phyloP scores from a whole-genome alignment of 2,797 vertebrate genomes.

The Hyperoplus lanceolatus region DNA sequence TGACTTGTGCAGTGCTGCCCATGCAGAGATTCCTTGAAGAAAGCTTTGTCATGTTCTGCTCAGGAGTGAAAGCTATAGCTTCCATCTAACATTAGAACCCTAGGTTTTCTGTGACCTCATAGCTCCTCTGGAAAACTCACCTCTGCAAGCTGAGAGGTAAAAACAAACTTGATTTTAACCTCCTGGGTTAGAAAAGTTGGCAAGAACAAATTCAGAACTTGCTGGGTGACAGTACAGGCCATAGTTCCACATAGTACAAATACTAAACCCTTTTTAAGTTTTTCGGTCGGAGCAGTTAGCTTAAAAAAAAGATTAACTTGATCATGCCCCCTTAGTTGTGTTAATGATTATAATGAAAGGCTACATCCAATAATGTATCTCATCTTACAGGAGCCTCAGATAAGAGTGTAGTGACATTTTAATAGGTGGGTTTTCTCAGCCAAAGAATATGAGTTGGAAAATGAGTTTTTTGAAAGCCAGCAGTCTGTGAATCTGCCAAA shows the following conservation, averaged over 20 bases:
- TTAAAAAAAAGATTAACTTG: background rate
- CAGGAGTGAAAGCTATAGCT: constrained; percentile 49
- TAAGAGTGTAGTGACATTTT: constrained; percentile 11
- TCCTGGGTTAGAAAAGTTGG: constrained; percentile 55
- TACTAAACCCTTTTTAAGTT: constrained; percentile 19
- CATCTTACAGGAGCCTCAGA: background rate
- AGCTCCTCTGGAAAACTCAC: constrained; percentile 61
- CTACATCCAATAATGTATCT: constrained; percentile 8
- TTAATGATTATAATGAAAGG: constrained; percentile 3
- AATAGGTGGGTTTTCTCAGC: constrained; percentile 10
- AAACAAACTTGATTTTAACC: constrained; percentile 60
- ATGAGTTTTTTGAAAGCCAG: constrained; percentile 44
- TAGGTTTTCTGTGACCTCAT: constrained; percentile 57
- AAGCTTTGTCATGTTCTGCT: constrained; percentile 58
- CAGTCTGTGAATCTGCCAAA: constrained; percentile 30
- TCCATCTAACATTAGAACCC: constrained; percentile 61
- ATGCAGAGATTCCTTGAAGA: constrained; percentile 60
- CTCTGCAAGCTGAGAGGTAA: constrained; percentile 54
- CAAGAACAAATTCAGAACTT: constrained; percentile 64
- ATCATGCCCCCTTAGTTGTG: background rate
- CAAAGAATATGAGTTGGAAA: constrained; percentile 32
- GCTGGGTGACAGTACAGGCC: constrained; percentile 9
- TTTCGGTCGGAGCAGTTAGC: background rate
- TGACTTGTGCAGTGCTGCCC: constrained; percentile 54
- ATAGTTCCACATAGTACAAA: constrained; percentile 20